Conservation (phyloP, 2,113 vertebrate genomes). For the Chloropsis cyanopogon region DNA sequence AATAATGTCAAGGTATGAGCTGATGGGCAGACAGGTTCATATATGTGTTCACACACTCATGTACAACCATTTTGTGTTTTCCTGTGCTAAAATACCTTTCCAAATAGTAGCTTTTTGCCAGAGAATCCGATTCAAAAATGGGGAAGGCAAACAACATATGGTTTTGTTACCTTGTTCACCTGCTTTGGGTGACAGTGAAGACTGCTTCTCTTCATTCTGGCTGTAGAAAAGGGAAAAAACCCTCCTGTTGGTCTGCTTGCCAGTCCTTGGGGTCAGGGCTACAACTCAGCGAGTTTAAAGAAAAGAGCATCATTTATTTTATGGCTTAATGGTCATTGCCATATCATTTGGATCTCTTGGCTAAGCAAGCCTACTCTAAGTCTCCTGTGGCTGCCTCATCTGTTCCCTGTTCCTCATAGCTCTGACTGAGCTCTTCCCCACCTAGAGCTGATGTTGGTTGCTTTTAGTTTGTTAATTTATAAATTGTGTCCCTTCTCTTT, state of each 20-base stretch:
- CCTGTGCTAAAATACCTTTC: background rate
- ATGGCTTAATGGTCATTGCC: background rate
- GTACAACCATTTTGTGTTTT: background rate
- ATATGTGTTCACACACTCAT: background rate
- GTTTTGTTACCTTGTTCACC: background rate
- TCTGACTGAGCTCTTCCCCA: background rate
- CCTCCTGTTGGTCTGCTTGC: background rate
- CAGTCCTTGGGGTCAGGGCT: background rate
- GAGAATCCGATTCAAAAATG: background rate
- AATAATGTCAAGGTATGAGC: background rate
- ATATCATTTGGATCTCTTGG: background rate
- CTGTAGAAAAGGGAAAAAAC: background rate
- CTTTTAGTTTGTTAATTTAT: background rate
- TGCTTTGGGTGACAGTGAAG: background rate
- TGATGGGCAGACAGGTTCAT: background rate
- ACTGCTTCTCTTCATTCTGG: background rate
- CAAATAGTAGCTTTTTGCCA: background rate
- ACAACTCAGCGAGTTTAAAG: background rate
- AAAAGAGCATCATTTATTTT: background rate
- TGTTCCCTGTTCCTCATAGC: fast-evolving
- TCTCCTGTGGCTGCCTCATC: background rate
- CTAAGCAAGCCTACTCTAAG: background rate
- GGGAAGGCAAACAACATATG: background rate
- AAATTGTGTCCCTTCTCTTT: background rate
- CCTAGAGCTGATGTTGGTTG: background rate